phyloP scores from a whole-genome alignment of 2,888 invertebrate species.

The Aphidius colemani region DNA sequence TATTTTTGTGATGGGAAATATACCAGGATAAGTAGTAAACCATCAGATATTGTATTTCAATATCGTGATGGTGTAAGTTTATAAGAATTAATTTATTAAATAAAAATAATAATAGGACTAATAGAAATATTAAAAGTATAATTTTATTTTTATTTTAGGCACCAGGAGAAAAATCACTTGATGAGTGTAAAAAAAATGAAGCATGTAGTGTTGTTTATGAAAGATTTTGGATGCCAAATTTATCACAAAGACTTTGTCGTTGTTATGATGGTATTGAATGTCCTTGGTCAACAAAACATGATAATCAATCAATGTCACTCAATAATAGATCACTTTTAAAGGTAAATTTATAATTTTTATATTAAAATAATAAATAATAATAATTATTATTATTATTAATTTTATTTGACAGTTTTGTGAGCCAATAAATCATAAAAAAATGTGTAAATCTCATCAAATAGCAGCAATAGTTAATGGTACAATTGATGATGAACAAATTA shows the following conservation, averaged over 20 bases:
- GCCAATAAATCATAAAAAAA: conserved; percentile 57
- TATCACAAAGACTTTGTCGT: conserved; percentile 67
- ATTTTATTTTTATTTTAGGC: conserved; percentile 56
- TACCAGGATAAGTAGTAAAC: conserved; percentile 47
- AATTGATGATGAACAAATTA: conserved; percentile 58
- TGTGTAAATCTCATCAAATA: conserved; percentile 56
- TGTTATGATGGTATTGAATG: conserved; percentile 65
- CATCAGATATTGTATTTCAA: conserved; percentile 46
- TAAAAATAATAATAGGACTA: no score
- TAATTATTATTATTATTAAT: no score
- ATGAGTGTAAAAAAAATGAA: conserved; percentile 59
- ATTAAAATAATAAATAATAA: conserved; percentile 8
- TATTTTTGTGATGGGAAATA: conserved; percentile 36
- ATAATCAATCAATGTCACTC: conserved; percentile 59
- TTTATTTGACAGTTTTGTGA: conserved; percentile 62
- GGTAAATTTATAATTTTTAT: conserved; percentile 53
- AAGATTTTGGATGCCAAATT: conserved; percentile 66
- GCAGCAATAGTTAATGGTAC: conserved; percentile 60
- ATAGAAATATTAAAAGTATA: not conserved
- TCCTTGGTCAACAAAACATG: conserved; percentile 60
- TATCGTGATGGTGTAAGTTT: conserved; percentile 48
- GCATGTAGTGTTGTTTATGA: conserved; percentile 65
- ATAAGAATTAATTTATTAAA: conserved; percentile 1
- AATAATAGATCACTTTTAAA: conserved; percentile 69
- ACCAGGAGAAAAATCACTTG: conserved; percentile 67